Conservation (phyloP, 2,888 invertebrate genomes). For the Brachylomia viminalis region DNA sequence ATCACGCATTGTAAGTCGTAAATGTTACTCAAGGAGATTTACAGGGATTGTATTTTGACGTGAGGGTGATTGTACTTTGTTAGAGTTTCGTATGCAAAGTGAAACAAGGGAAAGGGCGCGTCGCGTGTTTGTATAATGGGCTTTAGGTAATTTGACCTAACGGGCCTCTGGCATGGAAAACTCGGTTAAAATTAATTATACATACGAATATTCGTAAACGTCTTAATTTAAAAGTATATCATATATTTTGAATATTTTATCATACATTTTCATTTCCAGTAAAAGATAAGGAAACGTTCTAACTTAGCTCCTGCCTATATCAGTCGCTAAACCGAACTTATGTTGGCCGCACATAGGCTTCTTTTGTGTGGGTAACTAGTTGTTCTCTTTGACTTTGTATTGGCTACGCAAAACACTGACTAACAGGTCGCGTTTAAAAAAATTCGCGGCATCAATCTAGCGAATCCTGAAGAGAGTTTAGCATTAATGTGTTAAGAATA, state of each 20-base stretch:
- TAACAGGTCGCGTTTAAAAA: neutral
- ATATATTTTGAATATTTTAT: slow-evolving; percentile 33
- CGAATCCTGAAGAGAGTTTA: neutral
- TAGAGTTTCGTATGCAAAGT: slow-evolving; percentile 72
- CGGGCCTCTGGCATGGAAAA: slow-evolving; percentile 73
- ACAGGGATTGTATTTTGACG: slow-evolving; percentile 49
- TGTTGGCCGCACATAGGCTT: neutral
- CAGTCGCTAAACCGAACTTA: neutral
- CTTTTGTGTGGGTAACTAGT: neutral
- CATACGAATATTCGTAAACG: slow-evolving; percentile 57
- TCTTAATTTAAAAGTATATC: slow-evolving; percentile 55
- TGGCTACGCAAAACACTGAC: neutral
- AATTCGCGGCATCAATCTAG: too few species aligned
- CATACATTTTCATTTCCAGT: slow-evolving; percentile 10
- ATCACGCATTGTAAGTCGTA: slow-evolving; percentile 45
- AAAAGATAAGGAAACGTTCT: neutral
- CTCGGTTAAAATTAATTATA: slow-evolving; percentile 70
- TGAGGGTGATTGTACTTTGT: slow-evolving; percentile 51
- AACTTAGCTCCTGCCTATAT: neutral
- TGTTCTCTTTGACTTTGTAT: neutral
- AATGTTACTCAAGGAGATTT: slow-evolving; percentile 49
- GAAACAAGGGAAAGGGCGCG: slow-evolving; percentile 68
- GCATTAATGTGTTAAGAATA: neutral
- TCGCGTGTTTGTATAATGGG: slow-evolving; percentile 80
- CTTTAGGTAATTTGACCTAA: slow-evolving; percentile 72